Conservation (phyloP, 1,140 invertebrate species). For the Condylostylus longicornis region DNA sequence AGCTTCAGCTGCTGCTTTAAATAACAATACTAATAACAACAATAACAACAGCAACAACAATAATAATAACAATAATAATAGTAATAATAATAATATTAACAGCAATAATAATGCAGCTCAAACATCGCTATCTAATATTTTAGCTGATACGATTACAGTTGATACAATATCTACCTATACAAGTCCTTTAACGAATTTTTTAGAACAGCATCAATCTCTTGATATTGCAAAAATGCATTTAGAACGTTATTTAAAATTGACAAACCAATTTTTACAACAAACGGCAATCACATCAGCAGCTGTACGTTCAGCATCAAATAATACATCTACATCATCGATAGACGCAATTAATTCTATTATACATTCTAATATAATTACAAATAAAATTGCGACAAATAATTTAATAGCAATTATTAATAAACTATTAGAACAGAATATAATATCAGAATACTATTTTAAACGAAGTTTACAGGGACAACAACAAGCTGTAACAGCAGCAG, state of each 20-base stretch:
- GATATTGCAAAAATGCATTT: conserved; percentile 8
- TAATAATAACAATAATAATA: background rate
- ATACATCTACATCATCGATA: background rate
- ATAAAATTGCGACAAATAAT: conserved; percentile 8
- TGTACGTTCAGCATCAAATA: background rate
- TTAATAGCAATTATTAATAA: conserved; percentile 6
- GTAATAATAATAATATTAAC: background rate
- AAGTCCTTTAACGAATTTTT: conserved; percentile 4
- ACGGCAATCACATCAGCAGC: conserved; percentile 3
- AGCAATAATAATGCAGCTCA: background rate
- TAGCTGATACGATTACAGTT: background rate
- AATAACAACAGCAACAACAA: conserved; percentile 3
- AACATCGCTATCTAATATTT: background rate
- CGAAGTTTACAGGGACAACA: background rate
- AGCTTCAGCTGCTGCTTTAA: background rate
- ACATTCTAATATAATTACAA: conserved; percentile 5
- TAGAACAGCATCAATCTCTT: conserved; percentile 4
- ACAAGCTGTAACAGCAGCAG: conserved; percentile 12
- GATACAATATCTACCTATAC: background rate
- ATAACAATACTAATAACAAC: background rate
- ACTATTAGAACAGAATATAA: conserved; percentile 7
- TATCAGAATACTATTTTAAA: conserved; percentile 7
- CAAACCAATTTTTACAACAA: conserved; percentile 7
- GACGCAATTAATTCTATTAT: conserved; percentile 5
- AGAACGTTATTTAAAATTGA: conserved; percentile 8